These are phyloP conservation scores for Cryptus viduatorius DNA, from an alignment of 2,888 invertebrate genomes.

Conservation along the genomic window DNA sequence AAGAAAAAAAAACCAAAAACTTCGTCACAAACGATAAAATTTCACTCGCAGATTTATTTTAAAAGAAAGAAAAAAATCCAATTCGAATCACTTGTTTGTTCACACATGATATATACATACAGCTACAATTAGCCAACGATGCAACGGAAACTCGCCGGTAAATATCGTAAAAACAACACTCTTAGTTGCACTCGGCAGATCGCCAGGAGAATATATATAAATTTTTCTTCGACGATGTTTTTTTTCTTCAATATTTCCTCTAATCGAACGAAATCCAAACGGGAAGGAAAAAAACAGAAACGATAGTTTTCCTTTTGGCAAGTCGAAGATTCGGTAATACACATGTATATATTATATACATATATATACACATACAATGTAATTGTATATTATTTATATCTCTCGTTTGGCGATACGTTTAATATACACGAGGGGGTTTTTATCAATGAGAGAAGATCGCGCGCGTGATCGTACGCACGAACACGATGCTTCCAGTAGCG, in stretches of 20 bases:
- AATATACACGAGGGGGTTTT: slow-evolving; percentile 19
- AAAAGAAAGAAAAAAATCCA: slow-evolving; percentile 11
- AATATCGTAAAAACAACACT: slow-evolving; percentile 8
- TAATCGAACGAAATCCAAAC: slow-evolving; percentile 36
- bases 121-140: neutral
- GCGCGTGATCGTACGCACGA: slow-evolving; percentile 65
- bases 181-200: slow-evolving; percentile 7
- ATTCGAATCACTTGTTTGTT: neutral
- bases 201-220: neutral
- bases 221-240: slow-evolving; percentile 5
- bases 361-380: neutral
- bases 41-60: slow-evolving; percentile 13
- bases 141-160: slow-evolving; percentile 13
- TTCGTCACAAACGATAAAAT: slow-evolving; percentile 11
- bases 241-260: neutral
- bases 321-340: neutral
- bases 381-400: slow-evolving; percentile 18
- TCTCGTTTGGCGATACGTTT: neutral
- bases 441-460: slow-evolving; percentile 50
- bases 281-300: slow-evolving; percentile 31
- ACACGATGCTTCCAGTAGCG: slow-evolving; percentile 81
- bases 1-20: slow-evolving; percentile 9
- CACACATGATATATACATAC: neutral
- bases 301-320: slow-evolving; percentile 38
- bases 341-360: slow-evolving; percentile 51